These are phyloP conservation scores for Diceros bicornis DNA, from an alignment of 2,797 vertebrate species.

Conservation along the genomic window DNA sequence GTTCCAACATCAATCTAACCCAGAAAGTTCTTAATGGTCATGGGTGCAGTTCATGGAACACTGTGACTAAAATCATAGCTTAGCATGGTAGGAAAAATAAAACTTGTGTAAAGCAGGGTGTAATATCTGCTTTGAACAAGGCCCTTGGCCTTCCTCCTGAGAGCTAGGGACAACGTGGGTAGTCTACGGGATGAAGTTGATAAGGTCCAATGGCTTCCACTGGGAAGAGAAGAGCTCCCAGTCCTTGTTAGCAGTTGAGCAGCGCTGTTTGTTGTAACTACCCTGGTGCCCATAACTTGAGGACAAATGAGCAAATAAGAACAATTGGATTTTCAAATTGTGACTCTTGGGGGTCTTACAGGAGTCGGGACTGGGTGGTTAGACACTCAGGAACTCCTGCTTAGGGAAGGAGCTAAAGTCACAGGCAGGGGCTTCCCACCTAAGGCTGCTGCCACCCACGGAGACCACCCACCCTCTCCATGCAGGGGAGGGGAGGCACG, in stretches of 20 bases:
- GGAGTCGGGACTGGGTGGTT: too few relatives aligned
- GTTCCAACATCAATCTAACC: slow-evolving; percentile 85
- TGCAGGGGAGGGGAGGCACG: not conserved
- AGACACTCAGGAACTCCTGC: not conserved
- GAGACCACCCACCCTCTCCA: not conserved
- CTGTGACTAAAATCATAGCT: not conserved
- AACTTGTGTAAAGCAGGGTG: not conserved
- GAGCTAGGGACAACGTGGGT: fast-evolving
- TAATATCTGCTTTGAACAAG: not conserved
- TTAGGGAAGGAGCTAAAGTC: not conserved
- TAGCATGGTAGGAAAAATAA: not conserved
- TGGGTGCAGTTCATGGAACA: slow-evolving; percentile 31
- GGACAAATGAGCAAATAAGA: not conserved
- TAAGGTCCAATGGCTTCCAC: not conserved
- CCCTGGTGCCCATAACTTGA: fast-evolving
- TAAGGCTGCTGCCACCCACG: not conserved
- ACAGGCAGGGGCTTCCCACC: too few relatives aligned
- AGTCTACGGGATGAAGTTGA: not conserved
- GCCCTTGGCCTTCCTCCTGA: not conserved
- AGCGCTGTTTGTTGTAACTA: not conserved
- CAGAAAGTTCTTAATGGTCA: slow-evolving; percentile 86
- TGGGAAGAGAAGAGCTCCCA: too few relatives aligned
- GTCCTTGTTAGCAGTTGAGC: not conserved
- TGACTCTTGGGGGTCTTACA: not conserved
- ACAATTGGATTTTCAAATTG: not conserved